These are phyloP conservation scores for Caenorhabditis uteleia DNA, from an alignment of 2,888 invertebrate species.

Conservation along the genomic window DNA sequence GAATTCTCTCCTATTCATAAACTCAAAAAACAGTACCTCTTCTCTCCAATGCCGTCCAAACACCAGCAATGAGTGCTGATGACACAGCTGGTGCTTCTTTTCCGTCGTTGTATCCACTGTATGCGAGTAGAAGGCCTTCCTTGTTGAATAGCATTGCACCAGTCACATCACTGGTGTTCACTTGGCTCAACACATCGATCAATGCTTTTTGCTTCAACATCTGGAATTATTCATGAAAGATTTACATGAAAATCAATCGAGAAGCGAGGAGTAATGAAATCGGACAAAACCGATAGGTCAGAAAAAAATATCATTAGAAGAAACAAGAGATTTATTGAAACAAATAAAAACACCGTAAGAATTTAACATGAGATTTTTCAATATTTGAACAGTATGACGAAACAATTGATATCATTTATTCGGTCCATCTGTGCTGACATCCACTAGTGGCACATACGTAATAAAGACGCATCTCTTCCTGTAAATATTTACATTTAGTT, in stretches of 20 bases:
- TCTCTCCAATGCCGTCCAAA: conserved; percentile 51
- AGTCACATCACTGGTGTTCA: conserved; percentile 47
- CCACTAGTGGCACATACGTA: conserved; percentile 72
- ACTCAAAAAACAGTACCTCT: conserved; percentile 22
- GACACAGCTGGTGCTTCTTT: conserved; percentile 40
- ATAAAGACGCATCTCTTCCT: conserved; percentile 74
- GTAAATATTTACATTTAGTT: conserved; percentile 42
- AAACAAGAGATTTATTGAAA: conserved; percentile 3
- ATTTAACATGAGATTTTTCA: conserved; percentile 1
- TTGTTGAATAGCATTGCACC: conserved; percentile 51
- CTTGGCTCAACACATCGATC: conserved; percentile 52
- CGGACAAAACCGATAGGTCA: conserved; percentile 1
- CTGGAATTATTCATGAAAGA: conserved; percentile 1
- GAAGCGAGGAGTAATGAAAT: background rate
- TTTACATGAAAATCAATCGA: background rate
- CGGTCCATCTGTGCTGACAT: conserved; percentile 73
- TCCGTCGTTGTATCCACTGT: conserved; percentile 43
- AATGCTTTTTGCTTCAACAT: conserved; percentile 56
- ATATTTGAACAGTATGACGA: no score
- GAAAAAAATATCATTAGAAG: background rate
- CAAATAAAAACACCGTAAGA: background rate
- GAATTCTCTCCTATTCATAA: conserved; percentile 1
- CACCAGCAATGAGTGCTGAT: conserved; percentile 45
- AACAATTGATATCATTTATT: conserved; percentile 44
- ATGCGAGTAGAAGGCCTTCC: conserved; percentile 54